These are phyloP conservation scores for Mylabris sibirica DNA, from an alignment of 2,888 invertebrate species.

Conservation along the genomic window DNA sequence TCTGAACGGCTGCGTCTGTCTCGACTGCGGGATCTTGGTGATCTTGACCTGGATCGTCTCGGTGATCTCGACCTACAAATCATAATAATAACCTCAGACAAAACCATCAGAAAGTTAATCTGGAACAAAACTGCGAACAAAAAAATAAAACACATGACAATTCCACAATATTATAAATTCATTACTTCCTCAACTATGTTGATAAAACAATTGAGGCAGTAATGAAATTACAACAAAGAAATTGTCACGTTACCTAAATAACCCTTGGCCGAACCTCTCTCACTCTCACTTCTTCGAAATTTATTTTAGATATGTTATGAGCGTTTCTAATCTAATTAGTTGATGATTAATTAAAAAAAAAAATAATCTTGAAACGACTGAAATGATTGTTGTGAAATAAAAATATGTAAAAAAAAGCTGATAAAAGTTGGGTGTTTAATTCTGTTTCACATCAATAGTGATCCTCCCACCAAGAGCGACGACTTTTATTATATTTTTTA, in stretches of 20 bases:
- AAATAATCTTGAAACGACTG: conserved; percentile 4
- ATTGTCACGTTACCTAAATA: conserved; percentile 32
- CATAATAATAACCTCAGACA: conserved; percentile 21
- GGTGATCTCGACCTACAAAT: conserved; percentile 60
- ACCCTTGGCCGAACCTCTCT: background rate
- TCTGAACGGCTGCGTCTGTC: conserved; percentile 68
- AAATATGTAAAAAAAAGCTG: conserved; percentile 3
- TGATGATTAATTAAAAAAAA: background rate
- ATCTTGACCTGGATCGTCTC: conserved; percentile 59
- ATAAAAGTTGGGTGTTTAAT: background rate
- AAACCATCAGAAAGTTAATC: conserved; percentile 8
- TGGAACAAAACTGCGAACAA: conserved; percentile 3
- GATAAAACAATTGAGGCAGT: background rate
- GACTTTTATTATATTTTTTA: background rate
- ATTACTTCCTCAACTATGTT: background rate
- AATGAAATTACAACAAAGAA: conserved; percentile 10
- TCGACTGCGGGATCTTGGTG: conserved; percentile 64
- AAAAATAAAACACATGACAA: conserved; percentile 12
- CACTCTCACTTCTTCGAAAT: background rate
- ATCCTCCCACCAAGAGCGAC: conserved; percentile 6
- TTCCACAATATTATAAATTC: background rate
- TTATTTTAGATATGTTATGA: background rate
- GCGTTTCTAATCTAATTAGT: background rate
- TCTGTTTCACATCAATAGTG: background rate
- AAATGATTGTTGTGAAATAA: conserved; percentile 6